phyloP scores from a whole-genome alignment of 2,113 vertebrate genomes.

The Cottus gobio region DNA sequence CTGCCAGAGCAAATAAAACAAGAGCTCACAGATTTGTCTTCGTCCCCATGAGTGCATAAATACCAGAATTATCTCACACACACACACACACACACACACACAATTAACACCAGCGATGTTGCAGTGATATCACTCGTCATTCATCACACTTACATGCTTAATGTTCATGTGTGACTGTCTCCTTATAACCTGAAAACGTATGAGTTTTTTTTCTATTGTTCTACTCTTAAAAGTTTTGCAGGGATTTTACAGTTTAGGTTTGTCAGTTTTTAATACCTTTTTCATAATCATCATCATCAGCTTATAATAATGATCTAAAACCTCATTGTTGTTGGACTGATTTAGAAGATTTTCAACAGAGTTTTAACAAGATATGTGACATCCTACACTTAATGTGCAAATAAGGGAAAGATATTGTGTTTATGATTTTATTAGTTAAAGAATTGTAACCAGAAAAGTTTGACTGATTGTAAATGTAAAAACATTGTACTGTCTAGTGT shows the following conservation, averaged over 20 bases:
- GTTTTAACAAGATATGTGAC: not conserved
- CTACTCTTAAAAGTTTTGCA: constrained; percentile 16
- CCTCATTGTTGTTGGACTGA: not conserved
- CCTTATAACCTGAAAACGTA: not conserved
- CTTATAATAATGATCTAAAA: not conserved
- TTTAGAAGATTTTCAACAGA: constrained; percentile 1
- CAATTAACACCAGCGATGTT: constrained; percentile 1
- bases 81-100: not conserved
- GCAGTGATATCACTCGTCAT: not conserved
- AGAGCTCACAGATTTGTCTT: not conserved
- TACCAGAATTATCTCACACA: not conserved
- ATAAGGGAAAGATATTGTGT: constrained; percentile 6
- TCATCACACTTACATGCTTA: not conserved
- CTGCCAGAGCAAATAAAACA: not conserved
- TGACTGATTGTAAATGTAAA: constrained; percentile 3
- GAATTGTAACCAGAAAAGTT: constrained; percentile 12
- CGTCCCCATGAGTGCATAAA: not conserved
- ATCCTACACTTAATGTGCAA: not conserved
- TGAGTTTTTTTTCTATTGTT: not conserved
- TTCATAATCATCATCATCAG: not conserved
- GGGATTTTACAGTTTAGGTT: constrained; percentile 27
- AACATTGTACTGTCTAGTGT: not conserved
- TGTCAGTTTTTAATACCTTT: constrained; percentile 22
- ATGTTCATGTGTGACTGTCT: constrained; percentile 5
- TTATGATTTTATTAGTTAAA: not conserved